Base-by-base conservation (phyloP, 1,140 invertebrate species). In the Melitaea cinxia region DNA sequence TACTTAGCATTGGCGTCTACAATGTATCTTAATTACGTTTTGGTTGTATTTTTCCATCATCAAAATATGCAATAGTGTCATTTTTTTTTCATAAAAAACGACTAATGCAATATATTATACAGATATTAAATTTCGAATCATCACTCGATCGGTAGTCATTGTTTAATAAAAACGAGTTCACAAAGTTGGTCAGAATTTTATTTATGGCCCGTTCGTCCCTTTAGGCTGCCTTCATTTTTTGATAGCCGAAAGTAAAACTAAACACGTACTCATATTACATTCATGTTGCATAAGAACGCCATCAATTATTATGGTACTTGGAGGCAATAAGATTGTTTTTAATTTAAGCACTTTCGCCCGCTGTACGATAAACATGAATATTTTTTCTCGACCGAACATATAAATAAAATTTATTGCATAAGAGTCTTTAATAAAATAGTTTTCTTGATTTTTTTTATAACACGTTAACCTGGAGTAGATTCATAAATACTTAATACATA, bases 311-410 rank as follows among this genome's bases (percentile, higher is more conserved):
- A 54, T 35, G 52, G 17, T 54, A 35, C 52, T 35, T 4, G 37
- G 14, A 54, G 52, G 52, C 52, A 21, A 54, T 54, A 54, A 19
- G 28, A 6, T 35, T 37, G 30, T 54, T 54, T 28, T 54, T 37
- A 54, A 54, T 54, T 54, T 35, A 54, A 54, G 21, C 33, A 54
- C 52, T 54, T 54, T 54, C 52, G 52, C 52, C 26, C 6, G 15
- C 30, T 54, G 2, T 17, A 7, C 30, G 30, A 33, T 42, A 17
- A 42, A 42, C 14, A 17, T 4, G 37, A 19, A 42, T 17, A 42
- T 42, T 42, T 42, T 5, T 37, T 37, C n/a, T 17, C 37, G 30
- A 33, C 6, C 30, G 30, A 14, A 17, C 37, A 42, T 42, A 17
- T 17, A 17, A 42, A 42, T 42, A 42, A 42, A 42, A 42, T 12